Evolutionary conservation across 2,113 vertebrate species (phyloP).

Genomic region (Pelecanus crispus): DNA sequence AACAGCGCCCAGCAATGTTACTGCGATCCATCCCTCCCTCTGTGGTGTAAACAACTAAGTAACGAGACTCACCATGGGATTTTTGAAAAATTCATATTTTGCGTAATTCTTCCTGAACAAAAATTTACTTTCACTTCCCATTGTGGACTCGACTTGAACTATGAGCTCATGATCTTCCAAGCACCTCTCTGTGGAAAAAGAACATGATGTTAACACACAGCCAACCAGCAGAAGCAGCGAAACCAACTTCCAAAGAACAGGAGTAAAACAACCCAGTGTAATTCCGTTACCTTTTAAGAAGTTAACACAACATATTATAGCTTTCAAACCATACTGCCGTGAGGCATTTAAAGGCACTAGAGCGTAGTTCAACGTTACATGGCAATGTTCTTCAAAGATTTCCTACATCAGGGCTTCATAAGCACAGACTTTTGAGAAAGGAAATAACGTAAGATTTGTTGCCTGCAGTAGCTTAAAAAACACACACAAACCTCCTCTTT

Average conservation of each 20-base stretch:
- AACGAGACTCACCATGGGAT: constrained; percentile 82
- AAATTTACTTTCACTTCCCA: constrained; percentile 93
- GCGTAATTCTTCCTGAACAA: constrained; percentile 98
- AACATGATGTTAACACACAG: not conserved
- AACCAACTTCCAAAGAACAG: not conserved
- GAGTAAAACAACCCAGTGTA: not conserved
- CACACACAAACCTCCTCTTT: not conserved
- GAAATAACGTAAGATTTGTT: not conserved
- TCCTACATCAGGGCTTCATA: not conserved
- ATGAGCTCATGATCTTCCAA: constrained; percentile 95
- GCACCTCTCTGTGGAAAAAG: constrained; percentile 82
- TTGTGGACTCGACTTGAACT: constrained; percentile 87
- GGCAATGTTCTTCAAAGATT: not conserved
- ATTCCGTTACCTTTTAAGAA: not conserved
- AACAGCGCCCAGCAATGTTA: not conserved
- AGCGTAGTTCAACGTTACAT: not conserved
- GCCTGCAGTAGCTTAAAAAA: not conserved
- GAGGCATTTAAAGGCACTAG: not conserved
- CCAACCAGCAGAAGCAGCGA: not conserved
- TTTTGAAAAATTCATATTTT: constrained; percentile 99
- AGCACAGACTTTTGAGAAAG: not conserved
- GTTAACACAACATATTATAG: not conserved
- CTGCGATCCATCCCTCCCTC: not conserved
- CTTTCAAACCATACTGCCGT: not conserved
- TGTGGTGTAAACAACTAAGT: not conserved